These are phyloP conservation scores for Parascotia fuliginaria DNA, from an alignment of 2,888 invertebrate genomes.

Conservation along the genomic window DNA sequence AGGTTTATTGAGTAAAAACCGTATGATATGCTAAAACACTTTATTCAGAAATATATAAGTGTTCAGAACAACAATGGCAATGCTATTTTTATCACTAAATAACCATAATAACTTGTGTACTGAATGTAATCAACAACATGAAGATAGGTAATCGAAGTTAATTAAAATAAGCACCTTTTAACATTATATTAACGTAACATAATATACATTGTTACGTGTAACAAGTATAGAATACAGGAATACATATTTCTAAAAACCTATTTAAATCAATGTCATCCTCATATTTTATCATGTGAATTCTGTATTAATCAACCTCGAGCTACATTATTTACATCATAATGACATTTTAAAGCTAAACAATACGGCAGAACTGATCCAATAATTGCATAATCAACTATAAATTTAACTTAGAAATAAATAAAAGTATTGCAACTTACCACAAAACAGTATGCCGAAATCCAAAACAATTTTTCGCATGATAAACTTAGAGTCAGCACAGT, in stretches of 20 bases:
- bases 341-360: background rate
- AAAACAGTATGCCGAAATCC: constrained; percentile 88
- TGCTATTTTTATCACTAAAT: too few species aligned
- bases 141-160: too few species aligned
- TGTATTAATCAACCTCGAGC: background rate
- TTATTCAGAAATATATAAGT: too few species aligned
- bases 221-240: background rate
- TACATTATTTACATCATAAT: background rate
- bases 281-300: background rate
- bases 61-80: too few species aligned
- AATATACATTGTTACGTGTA: too few species aligned
- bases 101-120: too few species aligned
- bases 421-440: constrained; percentile 85
- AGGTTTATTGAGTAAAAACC: too few species aligned
- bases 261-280: background rate
- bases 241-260: too few species aligned
- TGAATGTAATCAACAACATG: too few species aligned
- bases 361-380: background rate
- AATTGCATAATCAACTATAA: background rate
- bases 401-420: background rate
- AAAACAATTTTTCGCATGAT: constrained; percentile 88
- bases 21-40: too few species aligned
- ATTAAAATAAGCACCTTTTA: too few species aligned
- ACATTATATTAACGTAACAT: too few species aligned
- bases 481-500: constrained; percentile 81